phyloP scores from a whole-genome alignment of 2,797 vertebrate species.

The Enteromius thamalakanensis region DNA sequence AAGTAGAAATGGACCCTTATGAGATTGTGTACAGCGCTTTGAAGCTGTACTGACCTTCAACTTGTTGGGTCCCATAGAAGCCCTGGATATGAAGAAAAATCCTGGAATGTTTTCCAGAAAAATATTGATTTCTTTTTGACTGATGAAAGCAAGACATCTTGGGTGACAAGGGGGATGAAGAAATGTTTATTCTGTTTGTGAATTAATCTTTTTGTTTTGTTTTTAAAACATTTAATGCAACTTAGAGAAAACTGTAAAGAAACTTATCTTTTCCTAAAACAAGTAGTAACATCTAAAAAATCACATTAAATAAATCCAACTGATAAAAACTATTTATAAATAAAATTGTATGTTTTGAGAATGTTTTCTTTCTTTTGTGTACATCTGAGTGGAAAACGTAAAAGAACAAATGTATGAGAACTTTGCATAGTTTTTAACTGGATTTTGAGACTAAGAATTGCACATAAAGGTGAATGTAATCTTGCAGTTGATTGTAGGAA shows the following conservation, averaged over 20 bases:
- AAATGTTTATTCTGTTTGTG: too few relatives aligned
- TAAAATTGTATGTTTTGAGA: background rate
- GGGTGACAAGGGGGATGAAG: background rate
- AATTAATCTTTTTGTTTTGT: too few relatives aligned
- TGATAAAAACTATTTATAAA: background rate
- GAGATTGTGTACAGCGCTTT: too few relatives aligned
- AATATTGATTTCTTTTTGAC: background rate
- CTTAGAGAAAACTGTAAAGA: too few relatives aligned
- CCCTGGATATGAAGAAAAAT: too few relatives aligned
- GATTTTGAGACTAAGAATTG: background rate
- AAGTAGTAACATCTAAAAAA: background rate
- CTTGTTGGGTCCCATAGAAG: too few relatives aligned
- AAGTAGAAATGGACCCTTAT: too few relatives aligned
- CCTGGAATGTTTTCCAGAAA: background rate
- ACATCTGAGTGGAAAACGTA: background rate
- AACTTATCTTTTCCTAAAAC: background rate
- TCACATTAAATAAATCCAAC: background rate
- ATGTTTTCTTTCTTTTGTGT: background rate
- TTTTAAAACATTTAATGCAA: too few relatives aligned
- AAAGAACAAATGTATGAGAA: background rate
- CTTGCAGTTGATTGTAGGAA: background rate
- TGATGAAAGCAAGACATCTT: background rate
- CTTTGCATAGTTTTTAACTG: background rate
- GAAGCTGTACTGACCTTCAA: too few relatives aligned
- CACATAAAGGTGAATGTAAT: background rate